phyloP scores from a whole-genome alignment of 2,113 vertebrate genomes.

The Rhineura floridana region DNA sequence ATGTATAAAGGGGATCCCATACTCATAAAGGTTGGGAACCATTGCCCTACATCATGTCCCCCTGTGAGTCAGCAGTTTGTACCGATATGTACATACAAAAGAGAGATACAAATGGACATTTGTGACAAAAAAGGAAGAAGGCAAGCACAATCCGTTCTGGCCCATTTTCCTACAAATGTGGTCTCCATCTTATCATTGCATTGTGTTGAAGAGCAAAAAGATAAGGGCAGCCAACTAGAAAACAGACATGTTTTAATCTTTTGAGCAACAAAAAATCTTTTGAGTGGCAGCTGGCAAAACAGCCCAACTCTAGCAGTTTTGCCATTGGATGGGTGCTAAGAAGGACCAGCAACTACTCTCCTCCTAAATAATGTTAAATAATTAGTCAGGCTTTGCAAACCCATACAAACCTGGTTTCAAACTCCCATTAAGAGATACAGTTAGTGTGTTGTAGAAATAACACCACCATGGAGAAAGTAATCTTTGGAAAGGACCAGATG shows the following conservation, averaged over 20 bases:
- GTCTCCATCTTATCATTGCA: neutral
- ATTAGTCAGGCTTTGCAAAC: neutral
- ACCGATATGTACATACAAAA: neutral
- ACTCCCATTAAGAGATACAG: neutral
- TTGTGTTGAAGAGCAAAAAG: neutral
- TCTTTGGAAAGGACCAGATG: neutral
- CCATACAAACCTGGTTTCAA: neutral
- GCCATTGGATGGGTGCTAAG: neutral
- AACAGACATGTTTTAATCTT: neutral
- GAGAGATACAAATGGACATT: neutral
- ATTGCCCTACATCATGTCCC: no score
- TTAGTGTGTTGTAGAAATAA: neutral
- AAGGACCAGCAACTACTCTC: neutral
- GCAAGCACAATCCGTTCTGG: neutral
- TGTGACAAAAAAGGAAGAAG: neutral
- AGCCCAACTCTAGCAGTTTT: neutral
- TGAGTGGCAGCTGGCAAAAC: neutral
- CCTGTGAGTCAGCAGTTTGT: neutral
- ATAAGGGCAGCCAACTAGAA: neutral
- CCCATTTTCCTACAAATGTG: no score
- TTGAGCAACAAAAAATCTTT: no score
- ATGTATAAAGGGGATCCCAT: no score
- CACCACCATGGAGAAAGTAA: neutral
- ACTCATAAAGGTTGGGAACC: no score
- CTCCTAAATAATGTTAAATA: neutral